Percentiles rank a stretch among this genome's conserved stretches.
Evolutionary conservation across 2,888 invertebrate genomes (phyloP).

Genomic region (Papilio elwesi): DNA sequence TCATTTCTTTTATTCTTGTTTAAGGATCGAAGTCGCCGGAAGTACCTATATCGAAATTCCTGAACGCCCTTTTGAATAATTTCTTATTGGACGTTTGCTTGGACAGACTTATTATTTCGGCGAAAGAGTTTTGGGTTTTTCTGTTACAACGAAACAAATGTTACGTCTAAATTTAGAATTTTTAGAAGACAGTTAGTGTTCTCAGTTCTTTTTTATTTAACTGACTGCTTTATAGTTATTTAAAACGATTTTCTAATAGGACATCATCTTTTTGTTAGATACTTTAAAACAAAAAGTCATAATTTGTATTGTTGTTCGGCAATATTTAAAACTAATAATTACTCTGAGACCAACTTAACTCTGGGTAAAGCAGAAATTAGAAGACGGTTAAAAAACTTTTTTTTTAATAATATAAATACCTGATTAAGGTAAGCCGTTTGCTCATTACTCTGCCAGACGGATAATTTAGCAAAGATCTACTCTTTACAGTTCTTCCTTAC

Average conservation of each 20-base stretch:
- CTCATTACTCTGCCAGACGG: too few species aligned
- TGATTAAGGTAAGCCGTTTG: too few species aligned
- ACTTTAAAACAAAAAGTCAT: too few species aligned
- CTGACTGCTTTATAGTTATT: neutral
- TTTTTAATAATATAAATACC: too few species aligned
- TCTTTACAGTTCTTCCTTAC: too few species aligned
- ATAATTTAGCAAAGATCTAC: too few species aligned
- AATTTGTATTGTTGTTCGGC: too few species aligned
- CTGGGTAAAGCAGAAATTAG: too few species aligned
- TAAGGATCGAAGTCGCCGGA: conserved; percentile 73
- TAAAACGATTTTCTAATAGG: neutral
- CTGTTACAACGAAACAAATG: conserved; percentile 26
- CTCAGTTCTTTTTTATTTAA: neutral
- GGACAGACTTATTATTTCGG: conserved; percentile 42
- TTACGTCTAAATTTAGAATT: conserved; percentile 23
- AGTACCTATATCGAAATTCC: conserved; percentile 75
- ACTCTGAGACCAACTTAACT: too few species aligned
- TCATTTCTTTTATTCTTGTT: conserved; percentile 71
- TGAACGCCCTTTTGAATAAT: conserved; percentile 62
- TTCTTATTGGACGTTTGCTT: conserved; percentile 43
- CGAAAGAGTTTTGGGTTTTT: conserved; percentile 38
- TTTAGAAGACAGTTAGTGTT: neutral
- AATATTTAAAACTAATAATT: too few species aligned
- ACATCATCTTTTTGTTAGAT: neutral
- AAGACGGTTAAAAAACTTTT: too few species aligned